A percentile compares a stretch with the other conserved stretches of the same genome.
phyloP scores from a whole-genome alignment of 2,797 vertebrate genomes.

The Clamator glandarius region DNA sequence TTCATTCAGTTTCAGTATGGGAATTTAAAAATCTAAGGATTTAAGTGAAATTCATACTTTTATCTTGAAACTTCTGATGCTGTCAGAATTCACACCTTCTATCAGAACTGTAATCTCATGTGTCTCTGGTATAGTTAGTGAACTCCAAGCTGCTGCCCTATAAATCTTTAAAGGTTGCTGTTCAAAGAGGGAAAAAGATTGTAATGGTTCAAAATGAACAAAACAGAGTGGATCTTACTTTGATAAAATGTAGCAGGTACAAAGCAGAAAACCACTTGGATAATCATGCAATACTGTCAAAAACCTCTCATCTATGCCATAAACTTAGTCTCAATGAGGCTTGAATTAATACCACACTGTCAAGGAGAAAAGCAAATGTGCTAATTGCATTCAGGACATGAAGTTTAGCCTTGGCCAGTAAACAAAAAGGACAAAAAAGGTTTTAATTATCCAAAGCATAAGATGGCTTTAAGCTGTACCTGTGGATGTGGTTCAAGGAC shows the following conservation, averaged over 20 bases:
- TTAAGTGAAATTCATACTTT: conserved; percentile 56
- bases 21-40: conserved; percentile 42
- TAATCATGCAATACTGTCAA: background rate
- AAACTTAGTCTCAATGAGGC: background rate
- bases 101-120: conserved; percentile 67
- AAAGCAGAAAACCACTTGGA: conserved; percentile 8
- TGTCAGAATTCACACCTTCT: conserved; percentile 69
- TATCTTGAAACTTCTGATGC: conserved; percentile 63
- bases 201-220: background rate
- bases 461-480: background rate
- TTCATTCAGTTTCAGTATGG: background rate
- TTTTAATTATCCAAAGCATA: background rate
- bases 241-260: background rate
- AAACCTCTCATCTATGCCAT: background rate
- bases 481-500: background rate
- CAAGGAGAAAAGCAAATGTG: conserved; percentile 19
- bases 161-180: conserved; percentile 64
- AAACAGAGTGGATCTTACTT: background rate
- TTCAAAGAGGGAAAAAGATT: conserved; percentile 33
- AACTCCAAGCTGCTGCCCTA: conserved; percentile 70
- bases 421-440: background rate
- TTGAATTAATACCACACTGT: conserved; percentile 13
- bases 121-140: conserved; percentile 63
- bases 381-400: background rate
- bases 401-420: background rate